phyloP scores from a whole-genome alignment of 2,797 vertebrate genomes.

The Zalophus californianus region DNA sequence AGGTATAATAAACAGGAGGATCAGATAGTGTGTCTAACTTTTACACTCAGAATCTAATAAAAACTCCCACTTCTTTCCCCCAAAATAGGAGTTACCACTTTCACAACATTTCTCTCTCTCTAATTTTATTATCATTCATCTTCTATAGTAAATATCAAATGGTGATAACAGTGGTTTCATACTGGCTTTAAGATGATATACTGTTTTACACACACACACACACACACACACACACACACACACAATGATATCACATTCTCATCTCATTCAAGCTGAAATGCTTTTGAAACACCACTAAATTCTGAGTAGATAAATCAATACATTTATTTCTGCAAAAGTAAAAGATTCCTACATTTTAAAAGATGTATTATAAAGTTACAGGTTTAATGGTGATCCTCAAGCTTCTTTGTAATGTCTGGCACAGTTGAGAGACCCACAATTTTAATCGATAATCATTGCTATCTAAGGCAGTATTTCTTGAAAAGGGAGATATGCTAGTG shows the following conservation, averaged over 20 bases:
- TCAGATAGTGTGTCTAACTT: background rate
- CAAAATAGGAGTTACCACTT: background rate
- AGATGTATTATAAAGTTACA: slow-evolving; percentile 11
- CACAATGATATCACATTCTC: background rate
- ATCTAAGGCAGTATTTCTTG: background rate
- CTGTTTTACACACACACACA: background rate
- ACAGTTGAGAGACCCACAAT: background rate
- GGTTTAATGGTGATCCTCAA: background rate
- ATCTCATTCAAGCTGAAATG: background rate
- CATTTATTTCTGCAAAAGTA: slow-evolving; percentile 31
- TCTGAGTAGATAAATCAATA: slow-evolving; percentile 1
- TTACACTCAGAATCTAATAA: background rate
- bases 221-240: background rate
- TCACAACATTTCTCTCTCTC: background rate
- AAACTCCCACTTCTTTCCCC: background rate
- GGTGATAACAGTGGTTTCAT: background rate
- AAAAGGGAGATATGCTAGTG: background rate
- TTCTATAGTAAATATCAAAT: slow-evolving; percentile 1
- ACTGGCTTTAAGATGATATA: background rate
- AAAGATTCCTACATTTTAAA: background rate
- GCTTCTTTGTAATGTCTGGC: background rate
- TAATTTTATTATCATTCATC: background rate
- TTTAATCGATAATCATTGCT: background rate
- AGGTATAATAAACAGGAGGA: background rate
- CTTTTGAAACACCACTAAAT: background rate